These are phyloP conservation scores for Pomacea canaliculata DNA, from an alignment of 2,888 invertebrate genomes.

Conservation along the genomic window DNA sequence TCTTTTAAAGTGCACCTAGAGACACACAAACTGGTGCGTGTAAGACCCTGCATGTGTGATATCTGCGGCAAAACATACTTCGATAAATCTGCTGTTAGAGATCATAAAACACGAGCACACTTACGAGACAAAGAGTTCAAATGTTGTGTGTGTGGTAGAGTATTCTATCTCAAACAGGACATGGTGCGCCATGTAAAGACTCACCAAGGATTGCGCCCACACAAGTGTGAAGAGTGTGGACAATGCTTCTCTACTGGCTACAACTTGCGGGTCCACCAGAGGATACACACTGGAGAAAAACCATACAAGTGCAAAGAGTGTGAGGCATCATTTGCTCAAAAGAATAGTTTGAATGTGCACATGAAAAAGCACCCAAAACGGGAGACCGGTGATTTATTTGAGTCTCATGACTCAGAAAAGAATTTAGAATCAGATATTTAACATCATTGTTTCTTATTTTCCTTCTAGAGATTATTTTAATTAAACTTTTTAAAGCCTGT, in stretches of 20 bases:
- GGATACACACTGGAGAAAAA: conserved; percentile 22
- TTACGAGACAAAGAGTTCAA: conserved; percentile 4
- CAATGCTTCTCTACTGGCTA: conserved; percentile 11
- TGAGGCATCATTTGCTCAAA: conserved; percentile 20
- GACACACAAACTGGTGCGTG: neutral
- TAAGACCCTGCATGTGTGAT: conserved; percentile 30
- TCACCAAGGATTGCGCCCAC: conserved; percentile 10
- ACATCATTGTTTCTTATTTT: too few species aligned
- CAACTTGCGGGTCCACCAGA: conserved; percentile 11
- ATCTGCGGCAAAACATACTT: conserved; percentile 32
- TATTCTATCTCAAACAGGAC: conserved; percentile 13
- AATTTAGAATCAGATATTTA: too few species aligned
- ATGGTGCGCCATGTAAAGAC: conserved; percentile 5
- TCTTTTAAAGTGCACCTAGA: too few species aligned
- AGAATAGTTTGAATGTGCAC: conserved; percentile 22
- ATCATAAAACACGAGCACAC: conserved; percentile 18
- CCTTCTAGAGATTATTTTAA: too few species aligned
- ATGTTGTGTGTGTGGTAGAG: conserved; percentile 8
- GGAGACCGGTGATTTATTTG: too few species aligned
- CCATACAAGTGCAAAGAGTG: conserved; percentile 25
- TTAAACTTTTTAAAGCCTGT: too few species aligned
- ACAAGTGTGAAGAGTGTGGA: conserved; percentile 22
- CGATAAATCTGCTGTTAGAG: conserved; percentile 24
- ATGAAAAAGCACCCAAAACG: conserved; percentile 12
- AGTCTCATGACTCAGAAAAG: too few species aligned